Percentiles rank a stretch among this genome's conserved stretches.
Evolutionary conservation across 2,113 vertebrate genomes (phyloP).

Genomic region (zebrafish (Danio rerio)): DNA sequence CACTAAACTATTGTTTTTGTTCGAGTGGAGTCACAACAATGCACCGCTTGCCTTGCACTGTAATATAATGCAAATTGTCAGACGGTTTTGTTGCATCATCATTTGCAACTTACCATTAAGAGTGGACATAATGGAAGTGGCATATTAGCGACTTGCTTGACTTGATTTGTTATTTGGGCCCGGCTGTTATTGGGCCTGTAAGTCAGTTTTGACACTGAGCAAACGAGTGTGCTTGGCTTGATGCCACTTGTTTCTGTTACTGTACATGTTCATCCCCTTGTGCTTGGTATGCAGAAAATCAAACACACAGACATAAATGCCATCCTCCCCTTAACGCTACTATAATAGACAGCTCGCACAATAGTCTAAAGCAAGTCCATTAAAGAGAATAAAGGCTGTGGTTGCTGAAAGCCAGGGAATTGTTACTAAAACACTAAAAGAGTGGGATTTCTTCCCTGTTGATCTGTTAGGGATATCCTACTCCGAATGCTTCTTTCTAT

Average conservation of each 20-base stretch:
- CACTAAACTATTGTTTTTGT: conserved; percentile 1
- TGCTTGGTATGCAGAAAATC: conserved; percentile 12
- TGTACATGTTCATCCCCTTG: conserved; percentile 35
- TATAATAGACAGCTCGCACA: conserved; percentile 73
- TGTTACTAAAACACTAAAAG: conserved; percentile 77
- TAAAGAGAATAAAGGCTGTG: conserved; percentile 76
- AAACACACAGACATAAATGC: conserved; percentile 57
- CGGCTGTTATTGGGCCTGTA: background rate
- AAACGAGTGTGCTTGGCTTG: conserved; percentile 6
- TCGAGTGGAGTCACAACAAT: background rate
- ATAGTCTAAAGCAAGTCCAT: conserved; percentile 76
- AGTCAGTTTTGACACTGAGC: conserved; percentile 1
- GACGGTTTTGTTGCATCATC: conserved; percentile 35
- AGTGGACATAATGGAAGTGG: conserved; percentile 5
- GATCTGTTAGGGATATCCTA: conserved; percentile 76
- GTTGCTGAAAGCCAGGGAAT: conserved; percentile 74
- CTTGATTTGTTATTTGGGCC: background rate
- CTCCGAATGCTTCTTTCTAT: conserved; percentile 74
- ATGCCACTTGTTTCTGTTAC: conserved; percentile 39
- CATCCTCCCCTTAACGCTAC: conserved; percentile 67
- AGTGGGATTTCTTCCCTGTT: conserved; percentile 79
- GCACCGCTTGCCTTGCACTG: conserved; percentile 21
- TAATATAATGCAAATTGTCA: conserved; percentile 19
- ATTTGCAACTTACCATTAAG: conserved; percentile 17
- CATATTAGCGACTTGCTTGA: background rate